A percentile compares a stretch with the other conserved stretches of the same genome.
phyloP scores from a whole-genome alignment of 2,113 vertebrate species.

The Dolichallabes microphthalmus region DNA sequence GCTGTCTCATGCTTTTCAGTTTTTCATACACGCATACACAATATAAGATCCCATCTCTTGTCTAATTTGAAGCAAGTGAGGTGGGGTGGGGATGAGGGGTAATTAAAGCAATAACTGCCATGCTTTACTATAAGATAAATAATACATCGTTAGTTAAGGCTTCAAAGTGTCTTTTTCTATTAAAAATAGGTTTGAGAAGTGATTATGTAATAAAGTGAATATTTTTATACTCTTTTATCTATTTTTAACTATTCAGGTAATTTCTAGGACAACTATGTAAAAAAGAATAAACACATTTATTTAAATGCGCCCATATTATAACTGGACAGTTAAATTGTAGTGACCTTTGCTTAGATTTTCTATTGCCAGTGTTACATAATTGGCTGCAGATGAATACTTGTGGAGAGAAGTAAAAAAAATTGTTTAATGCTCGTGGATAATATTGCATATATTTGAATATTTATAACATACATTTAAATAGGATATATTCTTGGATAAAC shows the following conservation, averaged over 20 bases:
- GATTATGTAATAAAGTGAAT: constrained; percentile 9
- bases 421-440: neutral
- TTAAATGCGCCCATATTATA: constrained; percentile 19
- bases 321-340: constrained; percentile 33
- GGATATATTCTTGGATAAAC: neutral
- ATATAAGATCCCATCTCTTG: constrained; percentile 39
- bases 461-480: neutral
- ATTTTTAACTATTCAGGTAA: neutral
- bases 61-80: no score
- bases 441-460: neutral
- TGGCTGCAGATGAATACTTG: constrained; percentile 33
- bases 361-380: constrained; percentile 40
- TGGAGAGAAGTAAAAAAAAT: no score
- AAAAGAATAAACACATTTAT: neutral
- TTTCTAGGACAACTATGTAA: neutral
- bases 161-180: constrained; percentile 19
- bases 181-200: constrained; percentile 4
- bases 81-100: no score
- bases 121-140: constrained; percentile 24
- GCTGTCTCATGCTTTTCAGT: neutral
- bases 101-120: constrained; percentile 43
- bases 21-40: constrained; percentile 16
- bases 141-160: neutral
- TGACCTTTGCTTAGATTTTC: constrained; percentile 44
- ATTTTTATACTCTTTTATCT: neutral